Base-by-base conservation (phyloP, 1,140 invertebrate genomes). In the Halictus rubicundus region DNA sequence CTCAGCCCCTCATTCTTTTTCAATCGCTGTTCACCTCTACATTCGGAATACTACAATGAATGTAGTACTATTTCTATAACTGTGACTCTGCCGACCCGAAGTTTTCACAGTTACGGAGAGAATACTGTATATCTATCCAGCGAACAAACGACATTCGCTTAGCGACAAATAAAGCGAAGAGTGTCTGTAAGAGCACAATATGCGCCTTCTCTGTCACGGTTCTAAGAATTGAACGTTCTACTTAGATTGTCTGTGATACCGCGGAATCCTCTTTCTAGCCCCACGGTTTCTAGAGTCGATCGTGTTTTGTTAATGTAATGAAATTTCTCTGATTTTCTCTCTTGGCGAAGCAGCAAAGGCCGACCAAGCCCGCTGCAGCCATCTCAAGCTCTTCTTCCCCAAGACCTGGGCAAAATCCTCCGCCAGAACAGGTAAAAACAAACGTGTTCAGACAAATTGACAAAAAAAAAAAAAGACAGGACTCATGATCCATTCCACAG, bases 381-480 rank as follows among this genome's bases (percentile, higher is more conserved):
- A 93, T 91, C 89, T 91, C 93, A 91, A 92, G 94, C 90, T 92
- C 92, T 90, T 93, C 93, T 91, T 91, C 92, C 90, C 93, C 92
- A 91, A 92, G 93, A 93, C 90, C 93, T 88, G 93, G 94, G 90
- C 94, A 94, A 91, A 92, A 94, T 89, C 92, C 94, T 93, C 92
- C 94, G 88, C 90, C 93, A 87, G 94, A 95, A 92, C 95, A 95
- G 94, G 94, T 95, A 94, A 95, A 82, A 91, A 82, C 82, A 52
- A 52, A 90, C 83, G 88, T 90, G 87, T 89, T 88, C 80, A 87
- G 61, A 78, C 82, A 57, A 57, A n/a, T 83, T 32, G 32, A 32
- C 32, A 32, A 32, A 32, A 32, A 32, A 3, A 32, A 32, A 32
- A 32, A 32, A 74, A 76, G 72, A 72, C 60, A 39, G 60, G 66